phyloP scores from a whole-genome alignment of 2,113 vertebrate genomes.

The Melanostigma gelatinosum region DNA sequence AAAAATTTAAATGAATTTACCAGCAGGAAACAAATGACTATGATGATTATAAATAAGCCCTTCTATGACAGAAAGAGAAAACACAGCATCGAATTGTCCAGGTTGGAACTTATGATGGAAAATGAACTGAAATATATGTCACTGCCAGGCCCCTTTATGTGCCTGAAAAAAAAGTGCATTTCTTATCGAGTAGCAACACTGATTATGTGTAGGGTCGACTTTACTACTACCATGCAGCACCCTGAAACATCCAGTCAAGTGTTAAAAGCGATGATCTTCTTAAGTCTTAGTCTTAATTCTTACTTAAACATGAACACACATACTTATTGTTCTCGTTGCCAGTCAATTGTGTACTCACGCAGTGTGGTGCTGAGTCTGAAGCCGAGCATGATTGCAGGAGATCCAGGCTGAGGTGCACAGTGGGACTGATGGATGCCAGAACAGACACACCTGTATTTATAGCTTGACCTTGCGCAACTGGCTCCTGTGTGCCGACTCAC shows the following conservation, averaged over 20 bases:
- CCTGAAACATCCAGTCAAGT: too few relatives aligned
- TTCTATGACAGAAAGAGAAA: background rate
- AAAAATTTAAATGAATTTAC: background rate
- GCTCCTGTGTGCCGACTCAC: too few relatives aligned
- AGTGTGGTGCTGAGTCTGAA: slow-evolving; percentile 30
- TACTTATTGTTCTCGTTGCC: background rate
- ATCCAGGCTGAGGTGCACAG: background rate
- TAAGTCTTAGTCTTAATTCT: background rate
- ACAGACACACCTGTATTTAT: slow-evolving; percentile 2
- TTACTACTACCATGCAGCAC: too few relatives aligned
- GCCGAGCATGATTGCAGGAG: slow-evolving; percentile 34
- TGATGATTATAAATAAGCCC: background rate
- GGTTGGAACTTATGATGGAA: background rate
- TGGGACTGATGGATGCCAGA: background rate
- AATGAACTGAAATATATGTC: background rate
- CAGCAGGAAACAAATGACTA: too few relatives aligned
- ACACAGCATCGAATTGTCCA: background rate
- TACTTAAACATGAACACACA: background rate
- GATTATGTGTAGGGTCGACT: too few relatives aligned
- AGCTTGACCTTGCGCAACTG: background rate
- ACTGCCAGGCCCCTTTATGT: background rate
- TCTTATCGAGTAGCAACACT: too few relatives aligned
- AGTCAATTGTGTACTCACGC: slow-evolving; percentile 40
- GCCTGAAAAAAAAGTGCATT: too few relatives aligned
- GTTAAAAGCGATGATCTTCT: background rate